Conservation (phyloP, 2,888 invertebrate species). For the Megastigmus dorsalis region DNA sequence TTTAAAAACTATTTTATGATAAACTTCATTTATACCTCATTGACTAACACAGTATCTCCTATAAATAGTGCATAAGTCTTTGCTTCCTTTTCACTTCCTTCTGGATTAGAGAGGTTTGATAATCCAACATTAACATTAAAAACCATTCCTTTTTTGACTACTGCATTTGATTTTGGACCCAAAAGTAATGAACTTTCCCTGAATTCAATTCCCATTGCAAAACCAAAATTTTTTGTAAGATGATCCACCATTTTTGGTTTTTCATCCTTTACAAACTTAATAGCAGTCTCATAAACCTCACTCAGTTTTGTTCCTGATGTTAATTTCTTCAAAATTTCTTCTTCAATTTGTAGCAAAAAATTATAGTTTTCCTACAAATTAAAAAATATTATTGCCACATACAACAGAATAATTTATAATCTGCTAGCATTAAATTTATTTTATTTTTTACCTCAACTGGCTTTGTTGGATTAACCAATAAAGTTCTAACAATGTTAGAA, state of each 20-base stretch:
- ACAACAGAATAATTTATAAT: constrained; percentile 1
- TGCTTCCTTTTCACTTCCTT: constrained; percentile 89
- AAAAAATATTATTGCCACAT: constrained; percentile 43
- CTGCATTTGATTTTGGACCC: constrained; percentile 88
- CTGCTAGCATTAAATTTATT: no score
- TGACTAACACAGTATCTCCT: constrained; percentile 97
- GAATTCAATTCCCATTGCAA: constrained; percentile 98
- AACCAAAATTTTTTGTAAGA: constrained; percentile 96
- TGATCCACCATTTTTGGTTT: constrained; percentile 90
- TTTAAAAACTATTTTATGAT: neutral
- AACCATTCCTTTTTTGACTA: constrained; percentile 94
- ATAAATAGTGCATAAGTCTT: constrained; percentile 95
- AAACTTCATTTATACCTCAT: constrained; percentile 82
- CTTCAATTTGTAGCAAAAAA: constrained; percentile 91
- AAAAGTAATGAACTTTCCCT: constrained; percentile 95
- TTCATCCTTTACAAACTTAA: constrained; percentile 88
- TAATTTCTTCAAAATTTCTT: constrained; percentile 90
- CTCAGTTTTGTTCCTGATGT: constrained; percentile 88
- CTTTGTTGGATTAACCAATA: constrained; percentile 94
- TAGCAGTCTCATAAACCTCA: constrained; percentile 89
- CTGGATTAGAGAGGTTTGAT: constrained; percentile 87
- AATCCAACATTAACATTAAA: constrained; percentile 97
- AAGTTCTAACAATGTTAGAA: constrained; percentile 96
- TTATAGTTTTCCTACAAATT: constrained; percentile 90
- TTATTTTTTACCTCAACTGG: constrained; percentile 76